Percentiles rank a stretch among this genome's conserved stretches.
Conservation (phyloP, 2,888 invertebrate species). For the Pammene aurita region DNA sequence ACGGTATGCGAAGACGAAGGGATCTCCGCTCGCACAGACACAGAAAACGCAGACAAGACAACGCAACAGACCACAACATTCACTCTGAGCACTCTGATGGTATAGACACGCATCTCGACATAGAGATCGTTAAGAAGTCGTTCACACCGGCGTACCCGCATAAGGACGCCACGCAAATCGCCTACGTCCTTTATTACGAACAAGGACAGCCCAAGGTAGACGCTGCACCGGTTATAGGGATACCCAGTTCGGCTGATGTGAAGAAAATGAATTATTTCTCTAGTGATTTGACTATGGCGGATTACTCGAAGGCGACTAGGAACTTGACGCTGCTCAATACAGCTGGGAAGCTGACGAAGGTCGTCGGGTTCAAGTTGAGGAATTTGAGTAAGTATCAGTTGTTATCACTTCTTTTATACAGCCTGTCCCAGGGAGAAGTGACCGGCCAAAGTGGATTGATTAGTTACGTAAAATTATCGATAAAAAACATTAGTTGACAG, state of each 20-base stretch:
- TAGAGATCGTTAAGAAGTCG: constrained; percentile 70
- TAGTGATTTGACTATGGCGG: constrained; percentile 68
- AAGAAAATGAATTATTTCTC: constrained; percentile 68
- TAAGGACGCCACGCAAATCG: constrained; percentile 66
- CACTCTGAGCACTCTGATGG: constrained; percentile 57
- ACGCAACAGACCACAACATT: constrained; percentile 56
- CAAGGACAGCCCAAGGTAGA: constrained; percentile 69
- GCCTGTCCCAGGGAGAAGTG: too few relatives aligned
- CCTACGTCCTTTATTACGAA: constrained; percentile 76
- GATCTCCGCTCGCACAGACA: constrained; percentile 67
- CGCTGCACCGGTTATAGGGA: constrained; percentile 54
- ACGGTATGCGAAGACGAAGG: constrained; percentile 60
- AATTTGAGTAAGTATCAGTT: constrained; percentile 68
- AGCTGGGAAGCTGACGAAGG: constrained; percentile 69
- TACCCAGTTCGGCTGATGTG: constrained; percentile 63
- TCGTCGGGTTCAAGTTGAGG: constrained; percentile 73
- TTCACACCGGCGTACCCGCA: constrained; percentile 52
- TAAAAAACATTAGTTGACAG: too few relatives aligned
- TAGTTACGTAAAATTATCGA: too few relatives aligned
- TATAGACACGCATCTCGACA: constrained; percentile 62
- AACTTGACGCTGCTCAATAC: constrained; percentile 72
- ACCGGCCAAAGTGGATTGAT: too few relatives aligned
- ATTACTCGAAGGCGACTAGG: constrained; percentile 64
- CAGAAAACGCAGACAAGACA: constrained; percentile 71
- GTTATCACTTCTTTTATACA: neutral